Conservation (phyloP, 2,888 invertebrate genomes). For the Agrypnus murinus region DNA sequence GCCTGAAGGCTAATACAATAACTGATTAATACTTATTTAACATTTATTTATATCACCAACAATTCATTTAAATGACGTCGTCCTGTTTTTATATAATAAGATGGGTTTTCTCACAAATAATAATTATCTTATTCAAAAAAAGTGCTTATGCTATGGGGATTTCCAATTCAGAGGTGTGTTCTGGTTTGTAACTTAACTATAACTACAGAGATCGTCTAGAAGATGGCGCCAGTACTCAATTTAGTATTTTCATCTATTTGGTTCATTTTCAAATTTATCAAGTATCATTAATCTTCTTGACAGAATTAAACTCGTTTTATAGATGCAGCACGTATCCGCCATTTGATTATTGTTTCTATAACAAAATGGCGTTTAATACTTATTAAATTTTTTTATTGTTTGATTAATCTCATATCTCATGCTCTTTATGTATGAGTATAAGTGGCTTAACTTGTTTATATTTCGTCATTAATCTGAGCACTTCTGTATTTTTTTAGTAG, state of each 20-base stretch:
- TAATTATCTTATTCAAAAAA: slow-evolving; percentile 16
- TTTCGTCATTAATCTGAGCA: too few species aligned
- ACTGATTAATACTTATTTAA: too few species aligned
- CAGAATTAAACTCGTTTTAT: slow-evolving; percentile 31
- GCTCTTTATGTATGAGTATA: too few species aligned
- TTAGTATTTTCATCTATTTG: not conserved
- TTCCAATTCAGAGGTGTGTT: slow-evolving; percentile 19
- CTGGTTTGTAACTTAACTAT: slow-evolving; percentile 30
- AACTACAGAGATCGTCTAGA: not conserved
- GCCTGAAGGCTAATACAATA: too few species aligned
- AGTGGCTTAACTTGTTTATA: too few species aligned
- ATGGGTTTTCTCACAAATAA: too few species aligned
- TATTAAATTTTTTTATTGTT: not conserved
- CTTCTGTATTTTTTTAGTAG: too few species aligned
- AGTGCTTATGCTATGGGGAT: slow-evolving; percentile 16
- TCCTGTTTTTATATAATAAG: too few species aligned
- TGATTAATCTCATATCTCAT: too few species aligned
- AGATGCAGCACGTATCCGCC: slow-evolving; percentile 26
- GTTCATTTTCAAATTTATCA: slow-evolving; percentile 30
- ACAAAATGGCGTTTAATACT: slow-evolving; percentile 14
- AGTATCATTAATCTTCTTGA: slow-evolving; percentile 40
- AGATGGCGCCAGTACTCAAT: slow-evolving; percentile 17
- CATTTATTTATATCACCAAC: too few species aligned
- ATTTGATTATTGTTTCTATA: slow-evolving; percentile 32
- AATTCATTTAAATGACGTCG: too few species aligned